A percentile compares a stretch with the other conserved stretches of the same genome.
Evolutionary conservation across 2,888 invertebrate species (phyloP).

Genomic region (Synanthedon formicaeformis): DNA sequence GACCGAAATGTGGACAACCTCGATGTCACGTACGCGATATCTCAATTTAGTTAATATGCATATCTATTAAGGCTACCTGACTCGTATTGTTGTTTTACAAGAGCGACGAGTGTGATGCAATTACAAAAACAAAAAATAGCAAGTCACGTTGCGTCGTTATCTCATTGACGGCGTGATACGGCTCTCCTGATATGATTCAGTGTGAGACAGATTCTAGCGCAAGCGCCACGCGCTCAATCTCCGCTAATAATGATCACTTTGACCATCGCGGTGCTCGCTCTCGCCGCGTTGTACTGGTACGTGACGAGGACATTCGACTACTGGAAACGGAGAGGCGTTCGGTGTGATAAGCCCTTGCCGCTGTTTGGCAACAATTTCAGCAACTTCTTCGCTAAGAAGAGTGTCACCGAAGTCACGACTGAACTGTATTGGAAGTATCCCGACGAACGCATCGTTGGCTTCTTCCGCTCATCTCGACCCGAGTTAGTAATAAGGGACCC

Average conservation of each 20-base stretch:
- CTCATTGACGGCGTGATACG: too few relatives aligned
- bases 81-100: too few relatives aligned
- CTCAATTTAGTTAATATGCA: too few relatives aligned
- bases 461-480: slow-evolving; percentile 24
- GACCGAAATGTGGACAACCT: too few relatives aligned
- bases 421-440: slow-evolving; percentile 36
- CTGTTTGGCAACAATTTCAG: slow-evolving; percentile 25
- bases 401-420: slow-evolving; percentile 22
- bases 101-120: too few relatives aligned
- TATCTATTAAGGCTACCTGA: too few relatives aligned
- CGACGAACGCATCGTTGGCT: slow-evolving; percentile 33
- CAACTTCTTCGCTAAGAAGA: slow-evolving; percentile 19
- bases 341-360: slow-evolving; percentile 27
- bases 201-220: not conserved
- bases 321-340: slow-evolving; percentile 29
- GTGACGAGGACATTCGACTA: slow-evolving; percentile 30
- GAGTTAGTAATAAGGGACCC: slow-evolving; percentile 35
- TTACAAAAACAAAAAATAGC: too few relatives aligned
- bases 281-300: slow-evolving; percentile 26
- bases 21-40: too few relatives aligned
- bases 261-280: slow-evolving; percentile 7
- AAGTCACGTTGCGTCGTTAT: too few relatives aligned
- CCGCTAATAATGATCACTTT: slow-evolving; percentile 1
- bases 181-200: too few relatives aligned
- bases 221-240: not conserved